Base-by-base conservation (phyloP, 2,888 invertebrate species). In the Deroplatys truncata region DNA sequence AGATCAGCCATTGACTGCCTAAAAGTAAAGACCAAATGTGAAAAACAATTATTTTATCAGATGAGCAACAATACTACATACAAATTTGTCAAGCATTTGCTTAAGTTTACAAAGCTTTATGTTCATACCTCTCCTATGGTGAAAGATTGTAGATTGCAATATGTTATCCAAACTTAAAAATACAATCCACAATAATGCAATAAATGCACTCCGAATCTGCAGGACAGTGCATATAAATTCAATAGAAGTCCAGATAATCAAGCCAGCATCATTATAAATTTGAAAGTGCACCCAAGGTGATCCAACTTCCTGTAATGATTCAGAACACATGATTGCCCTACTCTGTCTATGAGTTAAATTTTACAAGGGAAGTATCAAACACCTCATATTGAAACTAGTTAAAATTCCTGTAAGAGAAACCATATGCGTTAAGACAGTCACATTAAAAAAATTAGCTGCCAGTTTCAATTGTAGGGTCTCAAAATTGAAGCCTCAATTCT, bases 141-240 rank as follows among this genome's bases (percentile, higher is more conserved):
- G 93, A 91, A 94, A 94, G 87, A 95, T 92, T 91, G 94, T 93
- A 91, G 94, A 94, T 92, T 94, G 94, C 88, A 95, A 91, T 91
- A 95, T 92, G 92, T 95, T 95, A 88, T 94, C 95, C 91, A 94
- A 91, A 35, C 82, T 85, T 85, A 90, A 29, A 92, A 95, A 95
- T 90, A 95, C 92, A 88, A 96, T 95, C 95, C 96, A 96, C 92
- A 95, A 94, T 91, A 95, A 93, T 88, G 96, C 95, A 92, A 96
- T 94, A 93, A 96, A 96, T 90, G 97, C 96, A 29, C 97, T 96
- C 91, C 96, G 95, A 92, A 97, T 94, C 90, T 95, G 94, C 43
- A 94, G 92, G 90, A 94, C 91, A 84, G 95, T 94, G 91, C 96
- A 94, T 90, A 95, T 91, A 43, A 94, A 92, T 89, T 96, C 93